Evolutionary conservation across 1,140 invertebrate genomes (phyloP).

Genomic region (Vanessa tameamea): DNA sequence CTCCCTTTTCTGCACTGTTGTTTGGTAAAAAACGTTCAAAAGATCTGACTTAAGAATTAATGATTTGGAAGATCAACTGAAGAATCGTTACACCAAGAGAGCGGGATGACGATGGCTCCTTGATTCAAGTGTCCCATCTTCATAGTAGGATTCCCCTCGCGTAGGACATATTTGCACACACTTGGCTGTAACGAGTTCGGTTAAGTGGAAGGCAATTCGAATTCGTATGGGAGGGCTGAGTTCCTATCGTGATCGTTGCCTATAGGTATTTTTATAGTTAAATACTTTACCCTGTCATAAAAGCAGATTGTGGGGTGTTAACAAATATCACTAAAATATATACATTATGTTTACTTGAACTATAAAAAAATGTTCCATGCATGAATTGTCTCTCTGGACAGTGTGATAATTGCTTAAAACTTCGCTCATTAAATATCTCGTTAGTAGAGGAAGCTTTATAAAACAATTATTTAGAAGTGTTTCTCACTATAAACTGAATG

Average conservation of each 20-base stretch:
- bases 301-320: too few species aligned
- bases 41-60: slow-evolving; percentile 5
- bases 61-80: slow-evolving; percentile 19
- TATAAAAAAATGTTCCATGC: too few species aligned
- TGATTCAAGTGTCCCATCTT: slow-evolving; percentile 17
- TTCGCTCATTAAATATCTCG: too few species aligned
- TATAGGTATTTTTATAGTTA: slow-evolving; percentile 1
- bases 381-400: too few species aligned
- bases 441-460: too few species aligned
- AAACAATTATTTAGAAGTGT: not conserved
- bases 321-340: too few species aligned
- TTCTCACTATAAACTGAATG: not conserved
- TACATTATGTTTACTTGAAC: too few species aligned
- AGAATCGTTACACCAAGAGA: slow-evolving; percentile 23
- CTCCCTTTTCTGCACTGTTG: not conserved
- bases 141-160: slow-evolving; percentile 18
- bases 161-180: slow-evolving; percentile 20
- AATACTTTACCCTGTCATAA: not conserved
- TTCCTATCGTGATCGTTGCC: not conserved
- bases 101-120: slow-evolving; percentile 17
- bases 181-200: slow-evolving; percentile 21
- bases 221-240: slow-evolving; percentile 4
- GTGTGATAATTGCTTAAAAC: too few species aligned
- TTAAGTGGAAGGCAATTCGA: slow-evolving; percentile 28
- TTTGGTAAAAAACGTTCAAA: not conserved